These are phyloP conservation scores for Thumatha senex DNA, from an alignment of 2,888 invertebrate species.

Conservation along the genomic window DNA sequence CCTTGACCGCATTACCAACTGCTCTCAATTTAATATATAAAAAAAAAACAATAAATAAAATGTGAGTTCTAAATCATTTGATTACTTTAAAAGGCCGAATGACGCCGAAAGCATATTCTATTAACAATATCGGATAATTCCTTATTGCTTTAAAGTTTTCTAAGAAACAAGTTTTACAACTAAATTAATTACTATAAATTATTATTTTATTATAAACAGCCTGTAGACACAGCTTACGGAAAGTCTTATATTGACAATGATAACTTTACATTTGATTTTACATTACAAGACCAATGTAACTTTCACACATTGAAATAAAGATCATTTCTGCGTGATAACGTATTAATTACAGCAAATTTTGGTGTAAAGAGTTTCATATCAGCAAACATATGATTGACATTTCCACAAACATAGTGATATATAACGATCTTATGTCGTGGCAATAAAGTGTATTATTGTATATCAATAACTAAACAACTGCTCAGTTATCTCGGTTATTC, in stretches of 20 bases:
- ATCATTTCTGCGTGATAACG: background rate
- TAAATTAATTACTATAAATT: slow-evolving; percentile 6
- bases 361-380: slow-evolving; percentile 14
- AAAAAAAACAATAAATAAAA: slow-evolving; percentile 1
- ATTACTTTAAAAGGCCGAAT: slow-evolving; percentile 5
- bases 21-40: slow-evolving; percentile 4
- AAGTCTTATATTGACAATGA: slow-evolving; percentile 23
- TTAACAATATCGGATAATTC: slow-evolving; percentile 9
- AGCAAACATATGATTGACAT: slow-evolving; percentile 9
- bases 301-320: background rate
- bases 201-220: slow-evolving; percentile 3
- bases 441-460: slow-evolving; percentile 1
- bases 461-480: background rate
- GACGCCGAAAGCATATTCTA: slow-evolving; percentile 5
- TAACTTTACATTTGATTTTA: background rate
- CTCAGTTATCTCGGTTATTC: slow-evolving; percentile 8
- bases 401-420: background rate
- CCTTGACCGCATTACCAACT: slow-evolving; percentile 8
- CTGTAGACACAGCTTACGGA: slow-evolving; percentile 13
- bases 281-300: background rate
- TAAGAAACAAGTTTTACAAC: slow-evolving; percentile 9
- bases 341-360: background rate
- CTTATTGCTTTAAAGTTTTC: slow-evolving; percentile 9
- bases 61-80: slow-evolving; percentile 6
- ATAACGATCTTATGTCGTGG: background rate